Evolutionary conservation across 2,888 invertebrate species (phyloP), one percentile per base, ranked within the genome.

Genomic region (Silvanus unidentatus): DNA sequence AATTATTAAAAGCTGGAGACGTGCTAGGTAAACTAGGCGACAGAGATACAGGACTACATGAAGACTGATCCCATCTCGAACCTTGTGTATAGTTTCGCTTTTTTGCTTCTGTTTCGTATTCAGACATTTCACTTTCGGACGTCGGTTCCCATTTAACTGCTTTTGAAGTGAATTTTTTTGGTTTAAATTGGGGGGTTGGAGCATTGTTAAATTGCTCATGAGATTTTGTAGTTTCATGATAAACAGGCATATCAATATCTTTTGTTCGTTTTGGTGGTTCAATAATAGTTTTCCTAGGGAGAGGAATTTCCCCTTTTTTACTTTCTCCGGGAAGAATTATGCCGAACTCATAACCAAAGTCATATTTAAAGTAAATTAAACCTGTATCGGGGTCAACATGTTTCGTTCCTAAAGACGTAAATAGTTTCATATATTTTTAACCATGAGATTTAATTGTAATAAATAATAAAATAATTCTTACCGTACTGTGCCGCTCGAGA

Each of bases 321-420:
- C 80, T 76, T 65, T 82, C 81, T 40, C 82, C 82, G 34, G 86
- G 85, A 40, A 84, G 73, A 38, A 85, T 77, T 53, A 86, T 79
- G 49, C 86, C 86, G 64, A 86, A 86, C 68, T 86, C 86, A 69
- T 86, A 86, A 57, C 86, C 86, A 64, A 86, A 86, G 73, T 86
- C 86, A 67, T 86, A 86, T 73, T 86, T 86, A 77, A 86, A 86
- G 74, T 86, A 86, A 63, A 86, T 84, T 48, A 86, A 74, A 55
- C 85, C 85, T 39, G 84, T 84, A 62, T 84, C 82, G 53, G 84
- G 84, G 68, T 86, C 85, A 64, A 84, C 80, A 69, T 83, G 84
- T 71, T 85, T 85, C 54, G 84, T 83, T 69, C 86, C 86, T 85
- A 64, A 4, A 41, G 45, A n/a, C n/a, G 45, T 42, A 10, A 8